Base-by-base conservation (phyloP, 2,797 vertebrate genomes). In the Trachops cirrhosus region DNA sequence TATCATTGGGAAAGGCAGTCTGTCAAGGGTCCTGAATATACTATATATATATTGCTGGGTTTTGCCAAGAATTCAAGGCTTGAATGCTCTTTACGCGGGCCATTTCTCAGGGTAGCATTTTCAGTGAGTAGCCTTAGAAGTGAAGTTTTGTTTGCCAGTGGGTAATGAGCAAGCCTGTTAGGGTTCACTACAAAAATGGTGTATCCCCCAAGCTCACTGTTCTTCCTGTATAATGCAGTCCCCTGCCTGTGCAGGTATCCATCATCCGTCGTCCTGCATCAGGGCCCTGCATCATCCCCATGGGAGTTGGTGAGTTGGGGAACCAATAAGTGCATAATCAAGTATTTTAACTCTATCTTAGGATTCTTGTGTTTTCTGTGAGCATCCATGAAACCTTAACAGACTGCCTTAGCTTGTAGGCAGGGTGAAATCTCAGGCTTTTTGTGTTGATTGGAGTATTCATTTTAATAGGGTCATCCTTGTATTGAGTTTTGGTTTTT, bases 401-500 rank as follows among this genome's bases (percentile, higher is more conserved):
- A 50, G 82, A 46, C 29, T 75, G 24, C 79, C 3, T 32, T 80
- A 70, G 7, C 41, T 86, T 75, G 57, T 34, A 59, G 9, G 4
- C 74, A 41, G 39, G 18, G 19, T 79, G 54, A 26, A 64, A 57
- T 70, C 48, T 95, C 44, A 39, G 59, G 5, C 14, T 15, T 79
- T 97, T 95, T 77, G 0, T 79, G 48, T 71, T 95, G 32, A 8
- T 71, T 59, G 70, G 16, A 67, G 34, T 71, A 75, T 71, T 80
- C 34, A 77, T 94, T 93, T 93, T 94, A 83, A 75, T 79, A 74
- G 21, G 11, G 7, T 39, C 46, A 12, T 90, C 91, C 7, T 73
- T 92, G 12, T 48, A 41, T 82, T 93, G 59, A 62, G 19, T 91
- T 95, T 85, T 88, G 54, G 29, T 62, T 90, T 95, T 94, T 70